These are phyloP conservation scores for Otis tarda DNA, from an alignment of 2,113 vertebrate genomes.

Conservation along the genomic window DNA sequence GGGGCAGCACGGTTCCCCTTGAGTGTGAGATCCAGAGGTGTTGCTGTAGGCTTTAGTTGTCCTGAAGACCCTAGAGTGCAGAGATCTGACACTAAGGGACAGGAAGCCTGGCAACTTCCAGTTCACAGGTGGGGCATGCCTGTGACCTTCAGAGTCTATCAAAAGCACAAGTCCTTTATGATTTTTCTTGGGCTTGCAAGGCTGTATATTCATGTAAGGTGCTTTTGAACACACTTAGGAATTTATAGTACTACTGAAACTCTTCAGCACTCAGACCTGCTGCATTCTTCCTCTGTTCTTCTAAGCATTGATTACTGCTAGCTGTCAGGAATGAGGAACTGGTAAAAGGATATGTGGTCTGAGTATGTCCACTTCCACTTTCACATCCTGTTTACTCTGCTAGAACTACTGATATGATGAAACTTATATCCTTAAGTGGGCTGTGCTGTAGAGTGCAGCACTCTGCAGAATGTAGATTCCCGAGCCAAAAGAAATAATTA, in stretches of 20 bases:
- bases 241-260: background rate
- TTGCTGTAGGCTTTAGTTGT: background rate
- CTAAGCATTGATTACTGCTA: background rate
- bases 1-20: background rate
- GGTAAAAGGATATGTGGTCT: background rate
- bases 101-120: background rate
- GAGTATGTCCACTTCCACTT: slow-evolving; percentile 26
- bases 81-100: background rate
- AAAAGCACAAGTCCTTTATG: background rate
- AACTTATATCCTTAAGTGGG: background rate
- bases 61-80: background rate
- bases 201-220: background rate
- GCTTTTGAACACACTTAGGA: background rate
- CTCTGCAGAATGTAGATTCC: background rate
- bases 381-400: slow-evolving; percentile 50
- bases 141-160: background rate
- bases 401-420: background rate
- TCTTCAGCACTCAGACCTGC: background rate
- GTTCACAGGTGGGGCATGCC: background rate
- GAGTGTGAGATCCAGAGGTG: background rate
- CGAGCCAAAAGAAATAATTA: background rate
- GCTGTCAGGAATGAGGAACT: slow-evolving; percentile 1
- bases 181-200: background rate
- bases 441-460: background rate
- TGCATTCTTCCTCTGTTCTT: background rate